Evolutionary conservation across 2,888 invertebrate species (phyloP), one percentile per base, ranked within the genome.

Genomic region (Cordylochernes scorpioides): DNA sequence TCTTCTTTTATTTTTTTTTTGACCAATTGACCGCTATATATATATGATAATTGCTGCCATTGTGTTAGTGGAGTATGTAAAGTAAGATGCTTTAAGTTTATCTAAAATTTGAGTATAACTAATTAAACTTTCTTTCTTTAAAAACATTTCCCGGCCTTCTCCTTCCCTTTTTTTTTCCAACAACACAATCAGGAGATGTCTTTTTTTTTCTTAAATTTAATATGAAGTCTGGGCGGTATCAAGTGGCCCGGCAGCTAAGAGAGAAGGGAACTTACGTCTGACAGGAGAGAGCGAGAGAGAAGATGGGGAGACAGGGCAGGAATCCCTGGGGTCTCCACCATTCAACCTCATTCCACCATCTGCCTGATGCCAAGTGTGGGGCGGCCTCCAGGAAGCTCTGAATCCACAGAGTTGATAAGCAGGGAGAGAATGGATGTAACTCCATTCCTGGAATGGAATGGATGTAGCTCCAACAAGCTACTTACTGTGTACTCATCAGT

Each of bases 261-360:
- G 19, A 19, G 19, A 19, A 19, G 19, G 8, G 19, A 7, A 59
- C 67, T 64, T 55, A 78, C 68, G 88, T 84, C 58, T 94, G 94
- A 56, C 94, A 94, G 39, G 82, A 84, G 30, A 91, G 60, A 0
- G 91, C 86, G 73, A 91, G 80, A 8, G 84, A 74, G 55, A 91
- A 82, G 43, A 94, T 91, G 1, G 94, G 94, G 39, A 91, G 60
- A 49, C 84, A 82, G 45, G 82, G 80, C 28, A 91, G 58, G 33
- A 86, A 58, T 1, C 88, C 88, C 0, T 69, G 62, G 0, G 78
- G 71, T 43, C 68, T 63, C 82, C 82, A 84, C 47, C 68, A 65
- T 43, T 67, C 61, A 3, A 80, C 41, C 31, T 47, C 44, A 18
- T 45, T 34, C 24, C 46, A 44, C 77, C 80, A 82, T 43, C 71